phyloP scores from a whole-genome alignment of 2,888 invertebrate genomes.

The Orthosia gracilis region DNA sequence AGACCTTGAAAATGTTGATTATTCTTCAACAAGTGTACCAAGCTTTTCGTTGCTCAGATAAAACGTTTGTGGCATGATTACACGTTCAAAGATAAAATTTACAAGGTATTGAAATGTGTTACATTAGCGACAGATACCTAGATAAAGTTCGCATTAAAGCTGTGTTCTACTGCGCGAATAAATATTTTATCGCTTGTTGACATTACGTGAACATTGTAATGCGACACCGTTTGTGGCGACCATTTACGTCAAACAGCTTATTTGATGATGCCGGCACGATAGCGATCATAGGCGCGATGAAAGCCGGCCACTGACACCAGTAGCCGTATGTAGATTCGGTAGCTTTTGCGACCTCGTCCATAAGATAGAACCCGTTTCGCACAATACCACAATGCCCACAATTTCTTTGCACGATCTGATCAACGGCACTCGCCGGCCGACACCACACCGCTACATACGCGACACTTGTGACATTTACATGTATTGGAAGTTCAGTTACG shows the following conservation, averaged over 20 bases:
- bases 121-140: slow-evolving; percentile 26
- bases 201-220: slow-evolving; percentile 82
- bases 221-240: slow-evolving; percentile 78
- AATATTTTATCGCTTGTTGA: slow-evolving; percentile 82
- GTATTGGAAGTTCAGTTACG: slow-evolving; percentile 82
- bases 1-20: slow-evolving; percentile 46
- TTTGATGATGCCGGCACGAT: slow-evolving; percentile 76
- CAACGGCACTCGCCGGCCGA: slow-evolving; percentile 79
- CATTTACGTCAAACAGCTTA: slow-evolving; percentile 78
- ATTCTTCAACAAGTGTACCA: slow-evolving; percentile 40
- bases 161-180: slow-evolving; percentile 73
- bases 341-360: slow-evolving; percentile 78
- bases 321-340: slow-evolving; percentile 81
- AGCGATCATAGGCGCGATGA: slow-evolving; percentile 73
- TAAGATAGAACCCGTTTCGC: slow-evolving; percentile 83
- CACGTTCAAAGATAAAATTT: slow-evolving; percentile 34
- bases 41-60: slow-evolving; percentile 38
- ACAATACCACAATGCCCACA: slow-evolving; percentile 83
- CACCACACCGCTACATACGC: slow-evolving; percentile 85
- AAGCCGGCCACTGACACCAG: slow-evolving; percentile 77
- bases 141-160: slow-evolving; percentile 58
- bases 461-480: slow-evolving; percentile 86
- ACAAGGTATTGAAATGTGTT: slow-evolving; percentile 38
- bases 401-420: slow-evolving; percentile 84
- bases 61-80: slow-evolving; percentile 33